Evolutionary conservation across 2,797 vertebrate genomes (phyloP).

Genomic region (Uromys caudimaculatus): DNA sequence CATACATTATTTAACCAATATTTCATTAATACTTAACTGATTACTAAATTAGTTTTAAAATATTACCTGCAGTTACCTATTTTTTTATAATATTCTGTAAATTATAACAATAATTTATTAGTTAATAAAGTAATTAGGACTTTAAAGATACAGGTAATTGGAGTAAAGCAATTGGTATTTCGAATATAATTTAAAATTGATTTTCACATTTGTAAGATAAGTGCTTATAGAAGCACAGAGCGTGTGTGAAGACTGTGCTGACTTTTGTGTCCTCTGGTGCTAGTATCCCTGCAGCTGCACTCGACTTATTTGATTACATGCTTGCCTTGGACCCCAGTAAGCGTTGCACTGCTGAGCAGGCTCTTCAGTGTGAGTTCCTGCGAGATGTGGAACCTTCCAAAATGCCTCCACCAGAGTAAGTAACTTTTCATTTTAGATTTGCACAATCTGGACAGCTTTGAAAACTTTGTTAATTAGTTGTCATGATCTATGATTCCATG

Average conservation of each 20-base stretch:
- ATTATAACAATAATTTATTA: neutral
- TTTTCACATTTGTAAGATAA: slow-evolving; percentile 17
- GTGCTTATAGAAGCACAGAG: slow-evolving; percentile 31
- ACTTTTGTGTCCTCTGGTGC: slow-evolving; percentile 62
- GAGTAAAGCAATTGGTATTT: neutral
- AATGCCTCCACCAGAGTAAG: slow-evolving; percentile 99
- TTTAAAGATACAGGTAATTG: neutral
- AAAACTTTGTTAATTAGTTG: neutral
- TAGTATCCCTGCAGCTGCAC: slow-evolving; percentile 94
- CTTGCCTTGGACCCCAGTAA: slow-evolving; percentile 97
- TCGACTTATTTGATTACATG: slow-evolving; percentile 99
- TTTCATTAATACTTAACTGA: neutral
- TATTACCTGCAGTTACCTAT: neutral
- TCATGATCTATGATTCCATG: slow-evolving; percentile 6
- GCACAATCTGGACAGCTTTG: slow-evolving; percentile 40
- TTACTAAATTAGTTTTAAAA: neutral
- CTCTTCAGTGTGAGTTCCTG: slow-evolving; percentile 96
- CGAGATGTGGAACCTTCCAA: slow-evolving; percentile 97
- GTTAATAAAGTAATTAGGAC: neutral
- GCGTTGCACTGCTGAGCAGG: slow-evolving; percentile 97
- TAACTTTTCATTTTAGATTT: slow-evolving; percentile 59
- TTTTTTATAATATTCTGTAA: neutral
- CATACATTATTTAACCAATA: neutral
- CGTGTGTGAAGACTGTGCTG: slow-evolving; percentile 39
- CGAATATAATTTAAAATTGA: neutral